These are phyloP conservation scores for Amphiura filiformis DNA, from an alignment of 35 echinoderm and acorn worm species.

Conservation along the genomic window DNA sequence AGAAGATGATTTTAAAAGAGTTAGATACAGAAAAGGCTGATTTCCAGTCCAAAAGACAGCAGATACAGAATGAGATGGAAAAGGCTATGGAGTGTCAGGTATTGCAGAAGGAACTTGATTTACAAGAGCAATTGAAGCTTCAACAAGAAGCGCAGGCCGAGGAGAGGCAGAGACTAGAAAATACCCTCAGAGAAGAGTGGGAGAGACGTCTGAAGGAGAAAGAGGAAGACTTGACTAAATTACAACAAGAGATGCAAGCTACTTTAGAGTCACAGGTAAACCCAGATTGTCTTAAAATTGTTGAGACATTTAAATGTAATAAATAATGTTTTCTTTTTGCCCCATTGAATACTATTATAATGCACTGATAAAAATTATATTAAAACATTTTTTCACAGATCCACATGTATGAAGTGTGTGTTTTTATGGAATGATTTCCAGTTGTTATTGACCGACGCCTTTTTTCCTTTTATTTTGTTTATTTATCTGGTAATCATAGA, in stretches of 20 bases:
- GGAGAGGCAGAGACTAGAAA: conserved; percentile 42
- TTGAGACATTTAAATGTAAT: too few relatives aligned
- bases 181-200: conserved; percentile 51
- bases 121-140: conserved; percentile 55
- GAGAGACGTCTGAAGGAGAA: conserved; percentile 54
- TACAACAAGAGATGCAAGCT: conserved; percentile 68
- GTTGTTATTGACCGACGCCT: too few relatives aligned
- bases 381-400: too few relatives aligned
- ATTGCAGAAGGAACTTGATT: conserved; percentile 49
- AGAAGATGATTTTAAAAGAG: conserved; percentile 42
- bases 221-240: conserved; percentile 40
- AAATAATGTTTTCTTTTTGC: too few relatives aligned
- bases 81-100: conserved; percentile 53
- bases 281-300: neutral
- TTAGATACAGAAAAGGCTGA: conserved; percentile 64
- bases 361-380: too few relatives aligned
- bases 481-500: too few relatives aligned
- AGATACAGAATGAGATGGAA: conserved; percentile 54
- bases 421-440: too few relatives aligned
- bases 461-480: too few relatives aligned
- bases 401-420: too few relatives aligned
- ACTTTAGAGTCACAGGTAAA: conserved; percentile 52
- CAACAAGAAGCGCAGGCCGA: conserved; percentile 63
- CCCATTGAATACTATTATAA: too few relatives aligned
- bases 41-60: conserved; percentile 31